Conservation (phyloP, 2,113 vertebrate genomes). For the Neopipo cinnamomea region DNA sequence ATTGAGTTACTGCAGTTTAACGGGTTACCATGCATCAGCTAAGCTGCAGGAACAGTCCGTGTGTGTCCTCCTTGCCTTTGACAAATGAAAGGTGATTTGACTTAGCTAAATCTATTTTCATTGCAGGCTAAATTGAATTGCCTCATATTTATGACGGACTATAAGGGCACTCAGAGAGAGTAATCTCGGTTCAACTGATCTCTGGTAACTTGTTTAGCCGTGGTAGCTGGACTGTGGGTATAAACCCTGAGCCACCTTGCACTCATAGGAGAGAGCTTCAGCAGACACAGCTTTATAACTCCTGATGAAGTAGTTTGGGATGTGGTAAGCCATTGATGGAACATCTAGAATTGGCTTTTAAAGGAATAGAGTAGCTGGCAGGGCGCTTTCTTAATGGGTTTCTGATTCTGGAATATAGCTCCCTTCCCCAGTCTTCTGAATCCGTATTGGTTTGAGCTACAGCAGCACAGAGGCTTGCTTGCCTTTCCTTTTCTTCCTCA, state of each 20-base stretch:
- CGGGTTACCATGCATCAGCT: conserved; percentile 15
- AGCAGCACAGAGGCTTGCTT: neutral
- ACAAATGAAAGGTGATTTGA: conserved; percentile 62
- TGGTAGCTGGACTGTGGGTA: conserved; percentile 9
- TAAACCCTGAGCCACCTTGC: neutral
- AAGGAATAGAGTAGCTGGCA: neutral
- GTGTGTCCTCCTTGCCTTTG: conserved; percentile 53
- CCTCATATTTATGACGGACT: conserved; percentile 61
- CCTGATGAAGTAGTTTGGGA: neutral
- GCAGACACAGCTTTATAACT: neutral
- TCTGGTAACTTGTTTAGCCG: conserved; percentile 54
- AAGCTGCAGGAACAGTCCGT: neutral
- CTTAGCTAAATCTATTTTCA: conserved; percentile 67
- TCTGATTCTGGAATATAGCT: neutral
- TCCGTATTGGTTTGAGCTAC: neutral
- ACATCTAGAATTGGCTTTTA: conserved; percentile 18
- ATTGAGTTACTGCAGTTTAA: conserved; percentile 56
- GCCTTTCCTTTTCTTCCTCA: neutral
- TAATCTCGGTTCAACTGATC: conserved; percentile 35
- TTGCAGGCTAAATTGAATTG: conserved; percentile 63
- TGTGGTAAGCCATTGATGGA: neutral
- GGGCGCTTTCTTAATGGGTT: neutral
- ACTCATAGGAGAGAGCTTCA: neutral
- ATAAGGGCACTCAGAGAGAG: conserved; percentile 49
- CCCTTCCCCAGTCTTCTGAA: neutral